A percentile compares a stretch with the other conserved stretches of the same genome.
These are phyloP conservation scores for Sycophaga agraensis DNA, from an alignment of 1,140 invertebrate species.

Conservation along the genomic window DNA sequence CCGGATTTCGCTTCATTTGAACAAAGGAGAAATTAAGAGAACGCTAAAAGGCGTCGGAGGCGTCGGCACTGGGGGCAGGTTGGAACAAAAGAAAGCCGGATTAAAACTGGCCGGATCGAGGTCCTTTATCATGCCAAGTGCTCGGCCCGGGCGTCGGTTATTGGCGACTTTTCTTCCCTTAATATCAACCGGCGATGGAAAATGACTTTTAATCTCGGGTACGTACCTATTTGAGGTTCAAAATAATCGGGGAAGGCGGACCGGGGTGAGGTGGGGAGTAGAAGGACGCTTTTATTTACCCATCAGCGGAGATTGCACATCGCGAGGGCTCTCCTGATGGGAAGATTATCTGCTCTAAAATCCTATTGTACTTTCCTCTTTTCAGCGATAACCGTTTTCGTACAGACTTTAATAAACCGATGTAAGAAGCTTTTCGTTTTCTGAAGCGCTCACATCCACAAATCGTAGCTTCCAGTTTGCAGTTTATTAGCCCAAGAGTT, in stretches of 20 bases:
- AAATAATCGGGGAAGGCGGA: background rate
- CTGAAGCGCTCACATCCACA: too few relatives aligned
- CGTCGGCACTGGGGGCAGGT: too few relatives aligned
- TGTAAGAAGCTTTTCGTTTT: too few relatives aligned
- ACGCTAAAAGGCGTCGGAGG: background rate
- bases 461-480: too few relatives aligned
- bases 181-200: slow-evolving; percentile 14
- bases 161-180: slow-evolving; percentile 14
- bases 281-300: slow-evolving; percentile 12
- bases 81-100: slow-evolving; percentile 1
- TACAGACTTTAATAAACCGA: background rate
- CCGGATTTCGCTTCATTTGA: slow-evolving; percentile 2
- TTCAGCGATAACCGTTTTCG: background rate
- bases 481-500: too few relatives aligned
- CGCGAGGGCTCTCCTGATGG: background rate
- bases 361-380: background rate
- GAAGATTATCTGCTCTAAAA: background rate
- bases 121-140: slow-evolving; percentile 20
- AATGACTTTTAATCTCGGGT: slow-evolving; percentile 23
- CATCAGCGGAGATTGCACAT: slow-evolving; percentile 1
- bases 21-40: slow-evolving; percentile 8
- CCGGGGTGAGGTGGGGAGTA: background rate
- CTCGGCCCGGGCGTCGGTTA: background rate
- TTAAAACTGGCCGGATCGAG: slow-evolving; percentile 10
- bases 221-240: slow-evolving; percentile 3